Conservation (phyloP, 1,140 invertebrate genomes). For the Steinernema khuongi region DNA sequence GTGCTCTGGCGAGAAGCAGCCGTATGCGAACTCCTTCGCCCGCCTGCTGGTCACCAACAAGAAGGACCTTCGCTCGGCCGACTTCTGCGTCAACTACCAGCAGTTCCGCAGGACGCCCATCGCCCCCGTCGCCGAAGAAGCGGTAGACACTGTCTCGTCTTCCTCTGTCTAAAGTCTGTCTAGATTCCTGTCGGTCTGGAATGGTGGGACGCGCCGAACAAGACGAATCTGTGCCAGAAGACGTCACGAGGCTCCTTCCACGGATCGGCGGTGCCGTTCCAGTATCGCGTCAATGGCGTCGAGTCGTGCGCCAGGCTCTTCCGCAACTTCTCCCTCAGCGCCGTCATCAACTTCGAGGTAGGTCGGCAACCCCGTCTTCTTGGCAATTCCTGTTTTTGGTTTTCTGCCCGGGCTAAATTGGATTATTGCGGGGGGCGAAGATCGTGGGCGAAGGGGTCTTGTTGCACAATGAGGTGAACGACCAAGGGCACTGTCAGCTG, state of each 20-base stretch:
- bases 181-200: neutral
- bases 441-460: too few relatives aligned
- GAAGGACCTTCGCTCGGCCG: neutral
- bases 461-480: neutral
- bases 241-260: neutral
- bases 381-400: too few relatives aligned
- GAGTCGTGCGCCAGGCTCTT: neutral
- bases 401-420: too few relatives aligned
- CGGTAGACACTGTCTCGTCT: too few relatives aligned
- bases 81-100: constrained; percentile 7
- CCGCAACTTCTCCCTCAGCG: constrained; percentile 1
- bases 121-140: neutral
- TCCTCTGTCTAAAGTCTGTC: too few relatives aligned
- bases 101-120: neutral
- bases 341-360: constrained; percentile 18
- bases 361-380: too few relatives aligned
- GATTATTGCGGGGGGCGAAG: too few relatives aligned
- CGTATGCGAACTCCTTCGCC: too few relatives aligned
- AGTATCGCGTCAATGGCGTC: constrained; percentile 23
- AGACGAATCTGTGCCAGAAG: neutral
- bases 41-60: too few relatives aligned
- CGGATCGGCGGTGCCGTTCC: constrained; percentile 5
- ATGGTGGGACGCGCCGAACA: neutral
- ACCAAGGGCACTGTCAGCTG: neutral
- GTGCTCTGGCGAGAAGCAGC: too few relatives aligned